Base-by-base conservation (phyloP, 2,113 vertebrate genomes). In the Callionymus lyra region DNA sequence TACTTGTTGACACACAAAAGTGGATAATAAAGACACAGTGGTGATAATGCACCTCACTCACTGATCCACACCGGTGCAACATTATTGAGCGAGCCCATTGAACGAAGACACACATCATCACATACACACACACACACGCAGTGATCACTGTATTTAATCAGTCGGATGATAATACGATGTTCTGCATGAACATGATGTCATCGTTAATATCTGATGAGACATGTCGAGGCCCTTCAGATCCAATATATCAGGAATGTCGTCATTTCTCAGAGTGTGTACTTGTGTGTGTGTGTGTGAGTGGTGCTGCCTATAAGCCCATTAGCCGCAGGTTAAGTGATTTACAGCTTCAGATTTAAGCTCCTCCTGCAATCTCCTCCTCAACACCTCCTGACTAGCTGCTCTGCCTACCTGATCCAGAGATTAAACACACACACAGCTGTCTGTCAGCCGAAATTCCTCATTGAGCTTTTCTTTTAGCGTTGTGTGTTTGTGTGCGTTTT, bases 261-360 rank as follows among this genome's bases (percentile, higher is more conserved):
- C 52, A 50, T 47, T 51, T 21, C 64, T 73, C 53, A 67, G 37
- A 59, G 53, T 59, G 35, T 59, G 53, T 49, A 16, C 44, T 31
- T 0, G 44, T 43, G 41, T 52, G 49, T 60, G 45, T 56, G 41
- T 55, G 38, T 36, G 21, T 45, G 40, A 41, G 34, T 35, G 14
- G 18, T 65, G 65, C 62, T 66, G 51, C 68, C 65, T 65, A 54
- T 81, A 81, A 81, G 73, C 70, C 75, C 72, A 81, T 81, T 81
- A 76, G 75, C 76, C 76, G 53, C 70, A 79, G 79, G 79, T 81
- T 81, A 77, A 81, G 70, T 81, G 76, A 77, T 81, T 79, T 81
- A 77, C 74, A 81, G 75, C 72, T 68, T 57, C 64, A 48, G 53
- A 58, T 70, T 63, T 75, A 79, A 81, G 64, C 63, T 54, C 65